Base-by-base conservation (phyloP, 53 echinoderm and acorn worm species). In the Holothuria scabra region DNA sequence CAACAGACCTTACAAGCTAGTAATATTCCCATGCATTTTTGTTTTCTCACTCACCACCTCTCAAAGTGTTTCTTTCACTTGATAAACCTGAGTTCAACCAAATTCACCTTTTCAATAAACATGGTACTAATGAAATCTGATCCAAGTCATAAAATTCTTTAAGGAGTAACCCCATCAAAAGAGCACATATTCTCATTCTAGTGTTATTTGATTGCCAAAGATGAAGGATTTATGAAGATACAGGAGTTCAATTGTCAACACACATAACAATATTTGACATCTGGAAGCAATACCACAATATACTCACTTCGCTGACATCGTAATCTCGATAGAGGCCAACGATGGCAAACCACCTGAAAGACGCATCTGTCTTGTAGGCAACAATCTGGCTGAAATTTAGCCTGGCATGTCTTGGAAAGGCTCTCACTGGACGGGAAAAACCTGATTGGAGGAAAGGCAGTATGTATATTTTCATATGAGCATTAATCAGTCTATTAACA, bases 331-430 rank as follows among this genome's bases (percentile, higher is more conserved):
- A 94, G 10, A 99, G 91, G 41, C 99, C 99, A 4, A 94, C 85
- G 8, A 99, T 84, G 28, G 94, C 94, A 85, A 99, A 92, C 99
- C 99, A 99, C 31, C 91, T 81, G 74, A 87, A 89, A 2, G 94
- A 86, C 22, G 90, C 92, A 69, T 99, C 99, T 24, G 91, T 90
- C 80, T 99, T 94, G 91, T 99, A 99, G 55, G 89, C 87, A 14
- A 99, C 92, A 28, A 99, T 89, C 84, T 99, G 99, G 86, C 94
- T 91, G 48, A 89, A 87, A 46, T 90, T 90, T 20, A 99, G 94
- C 52, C 87, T 84, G 56, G 60, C 74, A 74, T 94, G 90, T 55
- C 99, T 81, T 4, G 84, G 74, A 71, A 99, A 99, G 19, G 94
- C 91, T 81, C 90, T 85, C 80, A 90, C 85, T 22, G 93, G 93